Evolutionary conservation across 2,888 invertebrate genomes (phyloP).

Genomic region (Drosophila quinaria): DNA sequence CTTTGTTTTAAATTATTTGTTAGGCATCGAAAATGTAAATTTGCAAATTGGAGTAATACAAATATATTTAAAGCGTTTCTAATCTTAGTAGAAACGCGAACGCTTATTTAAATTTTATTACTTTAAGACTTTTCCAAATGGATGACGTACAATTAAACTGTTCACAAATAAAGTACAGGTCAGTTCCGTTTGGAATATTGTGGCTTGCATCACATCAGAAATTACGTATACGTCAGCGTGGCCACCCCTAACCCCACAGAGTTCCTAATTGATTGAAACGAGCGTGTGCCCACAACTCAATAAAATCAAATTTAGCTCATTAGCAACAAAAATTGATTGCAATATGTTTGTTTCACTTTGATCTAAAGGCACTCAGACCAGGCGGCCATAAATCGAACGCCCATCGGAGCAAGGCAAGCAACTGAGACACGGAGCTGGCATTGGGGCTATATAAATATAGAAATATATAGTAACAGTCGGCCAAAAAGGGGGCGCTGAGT

Average conservation of each 20-base stretch:
- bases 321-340: slow-evolving; percentile 79
- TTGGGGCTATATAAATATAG: slow-evolving; percentile 55
- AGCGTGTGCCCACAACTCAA: slow-evolving; percentile 61
- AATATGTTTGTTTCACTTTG: slow-evolving; percentile 68
- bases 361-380: slow-evolving; percentile 62
- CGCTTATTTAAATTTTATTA: no score
- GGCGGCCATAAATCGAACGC: slow-evolving; percentile 54
- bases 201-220: slow-evolving; percentile 29
- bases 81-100: no score
- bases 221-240: slow-evolving; percentile 50
- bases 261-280: slow-evolving; percentile 33
- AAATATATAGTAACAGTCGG: slow-evolving; percentile 24
- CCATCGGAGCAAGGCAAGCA: slow-evolving; percentile 21
- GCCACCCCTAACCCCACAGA: not conserved
- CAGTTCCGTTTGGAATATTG: slow-evolving; percentile 17
- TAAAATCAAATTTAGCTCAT: slow-evolving; percentile 80
- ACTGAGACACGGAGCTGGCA: slow-evolving; percentile 34
- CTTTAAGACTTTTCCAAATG: not conserved
- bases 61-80: not conserved
- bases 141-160: not conserved
- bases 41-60: not conserved
- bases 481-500: slow-evolving; percentile 48
- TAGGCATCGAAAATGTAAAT: not conserved
- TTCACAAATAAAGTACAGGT: slow-evolving; percentile 10
- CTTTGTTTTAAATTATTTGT: no score